Conservation (phyloP, 2,888 invertebrate species). For the Gymnosoma rotundatum region DNA sequence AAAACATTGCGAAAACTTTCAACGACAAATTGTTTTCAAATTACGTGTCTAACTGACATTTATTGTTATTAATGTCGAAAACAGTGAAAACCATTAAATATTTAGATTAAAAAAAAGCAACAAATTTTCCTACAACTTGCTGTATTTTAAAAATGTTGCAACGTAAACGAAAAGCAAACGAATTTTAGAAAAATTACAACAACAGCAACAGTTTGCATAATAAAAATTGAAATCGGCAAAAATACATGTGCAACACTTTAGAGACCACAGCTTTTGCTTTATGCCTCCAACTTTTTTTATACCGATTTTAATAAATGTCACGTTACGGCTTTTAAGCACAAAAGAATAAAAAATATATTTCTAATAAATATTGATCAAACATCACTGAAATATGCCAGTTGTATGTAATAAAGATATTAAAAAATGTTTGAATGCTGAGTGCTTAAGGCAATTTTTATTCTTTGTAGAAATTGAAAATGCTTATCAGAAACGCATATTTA, state of each 20-base stretch:
- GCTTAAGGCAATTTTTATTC: too few relatives aligned
- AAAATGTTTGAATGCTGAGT: not conserved
- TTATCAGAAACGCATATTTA: too few relatives aligned
- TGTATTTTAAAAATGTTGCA: slow-evolving; percentile 5
- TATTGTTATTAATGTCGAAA: slow-evolving; percentile 48
- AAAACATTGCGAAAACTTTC: slow-evolving; percentile 7
- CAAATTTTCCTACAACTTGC: not conserved
- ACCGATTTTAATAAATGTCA: slow-evolving; percentile 41
- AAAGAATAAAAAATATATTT: not conserved
- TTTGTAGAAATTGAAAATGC: not conserved
- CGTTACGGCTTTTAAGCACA: slow-evolving; percentile 26
- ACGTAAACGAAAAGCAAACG: not conserved
- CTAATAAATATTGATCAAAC: slow-evolving; percentile 24
- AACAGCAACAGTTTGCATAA: not conserved
- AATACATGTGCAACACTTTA: not conserved
- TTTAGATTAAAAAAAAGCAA: slow-evolving; percentile 7
- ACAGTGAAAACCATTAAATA: slow-evolving; percentile 32
- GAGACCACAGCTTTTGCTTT: too few relatives aligned
- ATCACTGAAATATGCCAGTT: not conserved
- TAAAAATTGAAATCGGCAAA: not conserved
- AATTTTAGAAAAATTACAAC: not conserved
- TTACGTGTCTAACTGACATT: slow-evolving; percentile 55
- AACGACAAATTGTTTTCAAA: slow-evolving; percentile 51
- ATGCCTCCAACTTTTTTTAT: not conserved
- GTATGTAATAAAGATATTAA: not conserved